A percentile compares a stretch with the other conserved stretches of the same genome.
Evolutionary conservation across 2,797 vertebrate genomes (phyloP).

Genomic region (Lithobates sylvaticus): DNA sequence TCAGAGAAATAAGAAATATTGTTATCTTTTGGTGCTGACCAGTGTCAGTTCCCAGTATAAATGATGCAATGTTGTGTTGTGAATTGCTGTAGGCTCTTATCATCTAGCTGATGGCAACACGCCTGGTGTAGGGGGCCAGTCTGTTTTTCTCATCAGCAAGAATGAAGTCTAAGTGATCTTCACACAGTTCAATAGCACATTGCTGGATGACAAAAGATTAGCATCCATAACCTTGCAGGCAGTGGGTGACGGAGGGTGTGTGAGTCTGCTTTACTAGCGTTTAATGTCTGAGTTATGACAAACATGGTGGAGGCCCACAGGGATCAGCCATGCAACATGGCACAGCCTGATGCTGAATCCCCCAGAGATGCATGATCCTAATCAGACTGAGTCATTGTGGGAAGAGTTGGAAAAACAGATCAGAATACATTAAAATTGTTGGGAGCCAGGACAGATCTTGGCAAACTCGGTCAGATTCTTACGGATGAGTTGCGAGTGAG

Average conservation of each 20-base stretch:
- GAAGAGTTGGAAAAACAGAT: conserved; percentile 68
- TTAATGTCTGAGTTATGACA: not conserved
- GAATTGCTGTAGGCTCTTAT: conserved; percentile 26
- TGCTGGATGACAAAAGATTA: conserved; percentile 37
- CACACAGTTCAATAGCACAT: conserved; percentile 27
- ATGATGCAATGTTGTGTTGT: not conserved
- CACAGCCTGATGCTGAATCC: conserved; percentile 65
- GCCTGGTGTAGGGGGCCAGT: conserved; percentile 23
- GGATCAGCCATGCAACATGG: conserved; percentile 66
- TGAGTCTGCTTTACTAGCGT: conserved; percentile 61
- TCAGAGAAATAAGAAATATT: too few species aligned
- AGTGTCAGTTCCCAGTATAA: not conserved
- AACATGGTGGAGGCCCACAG: conserved; percentile 41
- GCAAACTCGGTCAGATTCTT: conserved; percentile 42
- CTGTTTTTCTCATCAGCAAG: conserved; percentile 29
- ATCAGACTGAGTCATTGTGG: conserved; percentile 71
- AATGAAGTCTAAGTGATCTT: conserved; percentile 8
- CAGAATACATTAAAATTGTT: conserved; percentile 36
- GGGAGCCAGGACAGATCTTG: conserved; percentile 43
- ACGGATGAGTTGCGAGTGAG: conserved; percentile 25
- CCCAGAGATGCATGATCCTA: conserved; percentile 70
- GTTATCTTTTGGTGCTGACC: too few species aligned
- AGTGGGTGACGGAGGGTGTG: conserved; percentile 57
- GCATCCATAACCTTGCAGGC: conserved; percentile 20
- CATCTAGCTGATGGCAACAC: conserved; percentile 34